Conservation (phyloP, 2,888 invertebrate species). For the Eumerus sabulonum region DNA sequence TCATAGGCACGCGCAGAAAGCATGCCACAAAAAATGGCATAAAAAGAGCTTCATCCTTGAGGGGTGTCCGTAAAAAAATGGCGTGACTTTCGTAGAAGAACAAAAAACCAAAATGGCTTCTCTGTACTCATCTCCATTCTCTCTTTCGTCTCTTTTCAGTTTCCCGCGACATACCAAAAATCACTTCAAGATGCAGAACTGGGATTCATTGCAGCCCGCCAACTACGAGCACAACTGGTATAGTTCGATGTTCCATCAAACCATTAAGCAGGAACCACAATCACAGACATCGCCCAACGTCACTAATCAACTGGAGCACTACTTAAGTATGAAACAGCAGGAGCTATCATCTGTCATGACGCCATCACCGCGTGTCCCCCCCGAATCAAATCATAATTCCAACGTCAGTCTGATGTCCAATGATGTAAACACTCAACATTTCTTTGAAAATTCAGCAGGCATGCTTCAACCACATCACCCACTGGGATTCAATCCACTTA, state of each 20-base stretch:
- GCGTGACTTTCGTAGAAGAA: slow-evolving; percentile 32
- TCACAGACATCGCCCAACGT: slow-evolving; percentile 40
- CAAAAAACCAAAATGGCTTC: slow-evolving; percentile 41
- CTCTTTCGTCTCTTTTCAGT: slow-evolving; percentile 40
- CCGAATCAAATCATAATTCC: slow-evolving; percentile 60
- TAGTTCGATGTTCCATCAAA: slow-evolving; percentile 76
- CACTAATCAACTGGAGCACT: slow-evolving; percentile 74
- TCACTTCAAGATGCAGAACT: slow-evolving; percentile 77
- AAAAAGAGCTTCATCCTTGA: slow-evolving; percentile 29
- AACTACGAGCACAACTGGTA: slow-evolving; percentile 78
- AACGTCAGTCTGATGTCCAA: background rate
- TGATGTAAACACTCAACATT: slow-evolving; percentile 72
- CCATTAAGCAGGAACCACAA: slow-evolving; percentile 76
- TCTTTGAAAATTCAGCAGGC: slow-evolving; percentile 72
- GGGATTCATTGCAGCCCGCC: slow-evolving; percentile 76
- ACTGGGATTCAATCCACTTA: slow-evolving; percentile 82
- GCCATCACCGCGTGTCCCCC: slow-evolving; percentile 74
- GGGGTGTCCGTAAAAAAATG: slow-evolving; percentile 45
- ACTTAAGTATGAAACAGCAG: slow-evolving; percentile 74
- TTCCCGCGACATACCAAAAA: slow-evolving; percentile 22
- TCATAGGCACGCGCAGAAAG: slow-evolving; percentile 73
- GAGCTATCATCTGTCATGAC: slow-evolving; percentile 74
- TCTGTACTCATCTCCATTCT: slow-evolving; percentile 2
- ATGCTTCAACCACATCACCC: slow-evolving; percentile 74
- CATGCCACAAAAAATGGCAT: slow-evolving; percentile 56